Conservation (phyloP, 2,797 vertebrate genomes). For the Otolemur crassicaudatus region DNA sequence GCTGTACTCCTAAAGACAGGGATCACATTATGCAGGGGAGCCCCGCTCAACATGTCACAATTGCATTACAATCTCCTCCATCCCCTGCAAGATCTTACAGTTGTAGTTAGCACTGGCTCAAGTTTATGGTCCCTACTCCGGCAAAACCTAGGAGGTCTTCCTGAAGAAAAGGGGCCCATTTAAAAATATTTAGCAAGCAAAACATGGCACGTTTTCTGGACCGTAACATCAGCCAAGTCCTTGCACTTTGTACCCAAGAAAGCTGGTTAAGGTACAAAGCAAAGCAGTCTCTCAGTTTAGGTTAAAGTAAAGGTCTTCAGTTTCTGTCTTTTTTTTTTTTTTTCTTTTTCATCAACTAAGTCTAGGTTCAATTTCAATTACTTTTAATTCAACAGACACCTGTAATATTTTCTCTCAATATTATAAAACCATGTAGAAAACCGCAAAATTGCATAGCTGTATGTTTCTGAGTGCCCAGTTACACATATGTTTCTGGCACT, state of each 20-base stretch:
- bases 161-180: slow-evolving; percentile 67
- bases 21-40: slow-evolving; percentile 81
- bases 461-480: background rate
- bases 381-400: background rate
- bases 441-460: background rate
- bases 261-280: slow-evolving; percentile 52
- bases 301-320: slow-evolving; percentile 43
- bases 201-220: slow-evolving; percentile 53
- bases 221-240: background rate
- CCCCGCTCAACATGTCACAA: slow-evolving; percentile 72
- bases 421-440: slow-evolving; percentile 53
- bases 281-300: slow-evolving; percentile 58
- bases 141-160: slow-evolving; percentile 74
- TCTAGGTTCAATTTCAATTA: slow-evolving; percentile 47
- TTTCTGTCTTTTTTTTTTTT: background rate
- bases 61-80: slow-evolving; percentile 43
- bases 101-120: slow-evolving; percentile 53
- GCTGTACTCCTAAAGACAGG: slow-evolving; percentile 80
- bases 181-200: slow-evolving; percentile 71
- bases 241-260: slow-evolving; percentile 56
- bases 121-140: slow-evolving; percentile 60
- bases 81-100: slow-evolving; percentile 42
- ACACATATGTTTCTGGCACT: background rate
- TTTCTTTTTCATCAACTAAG: slow-evolving; percentile 16
- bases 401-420: slow-evolving; percentile 24